A percentile compares a stretch with the other conserved stretches of the same genome.
These are phyloP conservation scores for Eleginops maclovinus DNA, from an alignment of 2,113 vertebrate genomes.

Conservation along the genomic window DNA sequence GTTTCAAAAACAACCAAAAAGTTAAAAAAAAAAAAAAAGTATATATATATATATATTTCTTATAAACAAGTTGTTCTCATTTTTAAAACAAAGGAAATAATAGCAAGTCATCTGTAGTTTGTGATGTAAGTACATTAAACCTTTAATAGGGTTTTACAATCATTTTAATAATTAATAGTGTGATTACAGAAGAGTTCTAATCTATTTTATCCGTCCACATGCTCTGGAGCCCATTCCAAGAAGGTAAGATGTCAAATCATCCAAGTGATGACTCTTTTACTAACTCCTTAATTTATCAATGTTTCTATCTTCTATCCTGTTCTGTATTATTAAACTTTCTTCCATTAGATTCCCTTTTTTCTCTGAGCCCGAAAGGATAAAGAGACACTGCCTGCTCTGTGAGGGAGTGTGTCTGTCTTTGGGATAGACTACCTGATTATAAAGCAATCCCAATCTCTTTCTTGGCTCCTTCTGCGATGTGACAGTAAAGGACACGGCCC, in stretches of 20 bases:
- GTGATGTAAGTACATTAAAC: too few relatives aligned
- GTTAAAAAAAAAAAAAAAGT: too few relatives aligned
- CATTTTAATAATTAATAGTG: too few relatives aligned
- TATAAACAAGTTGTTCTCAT: too few relatives aligned
- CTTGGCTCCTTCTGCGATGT: slow-evolving; percentile 74
- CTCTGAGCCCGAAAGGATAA: not conserved
- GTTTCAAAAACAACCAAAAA: too few relatives aligned
- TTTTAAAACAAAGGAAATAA: too few relatives aligned
- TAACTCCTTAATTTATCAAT: too few relatives aligned
- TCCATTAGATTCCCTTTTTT: not conserved
- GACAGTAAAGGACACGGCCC: slow-evolving; percentile 69
- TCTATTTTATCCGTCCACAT: not conserved
- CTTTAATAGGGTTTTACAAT: too few relatives aligned
- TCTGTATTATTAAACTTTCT: not conserved
- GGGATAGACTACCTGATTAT: slow-evolving; percentile 58
- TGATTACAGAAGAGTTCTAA: not conserved
- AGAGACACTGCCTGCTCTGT: slow-evolving; percentile 2
- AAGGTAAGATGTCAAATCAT: slow-evolving; percentile 13
- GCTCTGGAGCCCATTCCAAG: not conserved
- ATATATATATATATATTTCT: too few relatives aligned
- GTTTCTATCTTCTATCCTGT: not conserved
- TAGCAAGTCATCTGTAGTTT: too few relatives aligned
- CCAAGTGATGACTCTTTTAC: not conserved
- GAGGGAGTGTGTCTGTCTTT: slow-evolving; percentile 33
- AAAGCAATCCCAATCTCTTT: slow-evolving; percentile 56